Percentiles rank a stretch among this genome's conserved stretches.
Conservation (phyloP, 1,140 invertebrate genomes). For the Drosophila santomea region DNA sequence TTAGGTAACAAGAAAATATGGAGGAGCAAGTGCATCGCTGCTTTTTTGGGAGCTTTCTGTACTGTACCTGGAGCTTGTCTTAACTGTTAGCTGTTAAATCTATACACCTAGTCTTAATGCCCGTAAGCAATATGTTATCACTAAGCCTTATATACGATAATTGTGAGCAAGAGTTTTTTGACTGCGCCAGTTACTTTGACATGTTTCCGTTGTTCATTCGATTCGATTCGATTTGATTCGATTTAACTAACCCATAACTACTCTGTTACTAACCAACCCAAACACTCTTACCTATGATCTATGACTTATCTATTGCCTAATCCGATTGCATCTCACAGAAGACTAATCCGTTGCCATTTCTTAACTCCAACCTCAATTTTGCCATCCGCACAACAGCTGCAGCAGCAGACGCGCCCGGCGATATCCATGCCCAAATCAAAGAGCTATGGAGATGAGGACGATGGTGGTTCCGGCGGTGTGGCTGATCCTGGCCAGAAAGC, state of each 20-base stretch:
- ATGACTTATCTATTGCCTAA: conserved; percentile 25
- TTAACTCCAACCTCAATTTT: conserved; percentile 6
- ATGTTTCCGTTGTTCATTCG: conserved; percentile 16
- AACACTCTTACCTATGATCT: conserved; percentile 11
- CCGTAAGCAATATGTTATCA: conserved; percentile 29
- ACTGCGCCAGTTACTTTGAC: conserved; percentile 66
- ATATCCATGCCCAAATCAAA: conserved; percentile 76
- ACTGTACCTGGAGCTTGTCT: conserved; percentile 19
- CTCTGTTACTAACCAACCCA: conserved; percentile 28
- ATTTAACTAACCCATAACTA: conserved; percentile 28
- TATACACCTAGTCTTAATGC: conserved; percentile 8
- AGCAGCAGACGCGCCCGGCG: conserved; percentile 62
- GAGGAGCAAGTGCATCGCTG: conserved; percentile 2
- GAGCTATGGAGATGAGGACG: conserved; percentile 66
- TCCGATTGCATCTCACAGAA: conserved; percentile 6
- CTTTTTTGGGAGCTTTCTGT: background rate
- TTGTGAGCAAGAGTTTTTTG: conserved; percentile 43
- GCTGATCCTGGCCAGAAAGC: conserved; percentile 6
- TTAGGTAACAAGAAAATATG: background rate
- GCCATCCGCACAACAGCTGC: conserved; percentile 16
- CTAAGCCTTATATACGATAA: conserved; percentile 20
- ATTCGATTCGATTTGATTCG: conserved; percentile 12
- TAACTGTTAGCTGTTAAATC: conserved; percentile 13
- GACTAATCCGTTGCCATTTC: conserved; percentile 64
- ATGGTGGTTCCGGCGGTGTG: conserved; percentile 2